phyloP scores from a whole-genome alignment of 2,797 vertebrate species.

The Choloepus didactylus region DNA sequence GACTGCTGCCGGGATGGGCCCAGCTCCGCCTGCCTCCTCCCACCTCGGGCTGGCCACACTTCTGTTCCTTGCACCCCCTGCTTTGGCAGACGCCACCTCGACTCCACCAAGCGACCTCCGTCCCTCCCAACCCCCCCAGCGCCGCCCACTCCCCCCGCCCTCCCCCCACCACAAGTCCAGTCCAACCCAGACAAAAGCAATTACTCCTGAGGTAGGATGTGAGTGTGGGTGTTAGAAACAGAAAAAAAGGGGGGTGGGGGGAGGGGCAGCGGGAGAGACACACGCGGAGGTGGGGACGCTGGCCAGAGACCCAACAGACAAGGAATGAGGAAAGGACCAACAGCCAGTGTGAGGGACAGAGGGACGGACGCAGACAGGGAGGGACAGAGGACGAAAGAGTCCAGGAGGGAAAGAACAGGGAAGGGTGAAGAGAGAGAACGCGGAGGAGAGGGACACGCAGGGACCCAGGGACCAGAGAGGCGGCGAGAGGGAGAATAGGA shows the following conservation, averaged over 20 bases:
- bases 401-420: constrained; percentile 33
- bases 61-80: constrained; percentile 74
- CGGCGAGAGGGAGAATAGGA: not conserved
- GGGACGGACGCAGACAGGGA: constrained; percentile 8
- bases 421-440: not conserved
- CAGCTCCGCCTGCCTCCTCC: constrained; percentile 55
- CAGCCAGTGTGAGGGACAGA: constrained; percentile 48
- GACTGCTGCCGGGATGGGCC: constrained; percentile 54
- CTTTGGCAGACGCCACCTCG: constrained; percentile 83
- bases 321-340: constrained; percentile 57
- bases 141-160: constrained; percentile 84
- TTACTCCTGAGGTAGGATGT: constrained; percentile 94
- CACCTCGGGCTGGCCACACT: constrained; percentile 58
- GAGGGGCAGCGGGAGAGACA: constrained; percentile 64
- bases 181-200: constrained; percentile 98
- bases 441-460: not conserved
- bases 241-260: constrained; percentile 69
- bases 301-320: constrained; percentile 72
- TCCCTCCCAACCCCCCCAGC: constrained; percentile 85
- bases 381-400: constrained; percentile 63
- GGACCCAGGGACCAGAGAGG: not conserved
- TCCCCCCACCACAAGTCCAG: constrained; percentile 89
- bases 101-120: constrained; percentile 85
- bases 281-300: constrained; percentile 80
- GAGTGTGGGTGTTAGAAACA: constrained; percentile 85